Evolutionary conservation across 2,888 invertebrate species (phyloP), one percentile per base, ranked within the genome.

Genomic region (Neria commutata): DNA sequence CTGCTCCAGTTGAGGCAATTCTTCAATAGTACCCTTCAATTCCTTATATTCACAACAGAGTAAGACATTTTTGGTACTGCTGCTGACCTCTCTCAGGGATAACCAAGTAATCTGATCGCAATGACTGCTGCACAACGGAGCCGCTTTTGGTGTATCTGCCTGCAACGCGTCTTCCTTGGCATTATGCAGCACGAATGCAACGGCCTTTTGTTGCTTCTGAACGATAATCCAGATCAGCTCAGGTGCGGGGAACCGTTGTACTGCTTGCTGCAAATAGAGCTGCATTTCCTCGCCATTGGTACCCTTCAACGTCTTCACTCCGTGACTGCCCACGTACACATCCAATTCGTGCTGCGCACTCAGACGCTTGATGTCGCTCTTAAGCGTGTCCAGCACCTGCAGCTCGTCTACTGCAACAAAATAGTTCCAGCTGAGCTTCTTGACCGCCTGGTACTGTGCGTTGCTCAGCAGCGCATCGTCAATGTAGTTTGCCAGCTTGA

Each of bases 351-450:
- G 54, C 26, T 53, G 51, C 11, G 53, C 49, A n/a, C 62, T 62
- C 1, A 71, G 40, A 21, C 60, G 49, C 3, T 54, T 54, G n/a
- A 75, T 72, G 47, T 75, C 73, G 24, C 67, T 45, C 24, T 70
- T 69, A 1, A 76, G 56, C 1, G 65, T 52, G 8, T 64, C 62
- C 21, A 73, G 62, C 40, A 70, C 71, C 2, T 46, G 40, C 2
- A 70, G 53, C 19, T 69, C 60, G 25, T 73, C 72, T 49, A 69
- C 62, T n/a, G 65, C 49, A 3, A 73, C 61, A 34, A 68, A 70
- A 55, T 71, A 75, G 50, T 76, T 76, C 75, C 75, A 76, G 1
- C 70, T 62, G 1, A 76, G 60, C 55, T 75, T 75, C 45, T 69
- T 69, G 0, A 65, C 64, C 4, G 71, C 61, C 19, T 64, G 64